Evolutionary conservation across 1,140 invertebrate species (phyloP).

Genomic region (Littorina saxatilis): DNA sequence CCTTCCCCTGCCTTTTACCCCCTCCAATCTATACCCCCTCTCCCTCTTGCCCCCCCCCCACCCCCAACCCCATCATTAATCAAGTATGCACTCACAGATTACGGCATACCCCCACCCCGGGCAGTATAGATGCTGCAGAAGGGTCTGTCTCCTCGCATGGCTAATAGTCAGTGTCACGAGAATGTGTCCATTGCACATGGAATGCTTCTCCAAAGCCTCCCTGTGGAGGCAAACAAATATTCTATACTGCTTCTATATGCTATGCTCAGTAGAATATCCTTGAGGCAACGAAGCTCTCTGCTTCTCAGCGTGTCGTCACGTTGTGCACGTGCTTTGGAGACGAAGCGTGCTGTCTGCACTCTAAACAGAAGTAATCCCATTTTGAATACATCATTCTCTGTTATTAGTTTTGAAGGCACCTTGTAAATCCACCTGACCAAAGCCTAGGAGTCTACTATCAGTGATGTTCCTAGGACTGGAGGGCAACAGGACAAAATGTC

Average conservation of each 20-base stretch:
- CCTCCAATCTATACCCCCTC: too few species aligned
- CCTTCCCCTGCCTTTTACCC: too few species aligned
- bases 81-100: background rate
- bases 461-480: background rate
- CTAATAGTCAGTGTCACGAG: conserved; percentile 24
- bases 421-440: too few species aligned
- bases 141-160: background rate
- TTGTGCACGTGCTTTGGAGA: background rate
- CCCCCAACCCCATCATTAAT: background rate
- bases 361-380: too few species aligned
- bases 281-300: too few species aligned
- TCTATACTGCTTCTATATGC: too few species aligned
- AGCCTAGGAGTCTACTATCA: background rate
- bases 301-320: conserved; percentile 16
- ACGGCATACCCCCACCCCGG: background rate
- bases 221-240: too few species aligned
- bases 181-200: conserved; percentile 29
- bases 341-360: conserved; percentile 20
- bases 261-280: too few species aligned
- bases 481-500: too few species aligned
- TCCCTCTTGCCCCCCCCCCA: background rate
- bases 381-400: too few species aligned
- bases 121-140: too few species aligned
- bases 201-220: conserved; percentile 25
- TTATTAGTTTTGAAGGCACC: too few species aligned